Evolutionary conservation across 2,113 vertebrate species (phyloP).

Genomic region (Chrysochloris asiatica): DNA sequence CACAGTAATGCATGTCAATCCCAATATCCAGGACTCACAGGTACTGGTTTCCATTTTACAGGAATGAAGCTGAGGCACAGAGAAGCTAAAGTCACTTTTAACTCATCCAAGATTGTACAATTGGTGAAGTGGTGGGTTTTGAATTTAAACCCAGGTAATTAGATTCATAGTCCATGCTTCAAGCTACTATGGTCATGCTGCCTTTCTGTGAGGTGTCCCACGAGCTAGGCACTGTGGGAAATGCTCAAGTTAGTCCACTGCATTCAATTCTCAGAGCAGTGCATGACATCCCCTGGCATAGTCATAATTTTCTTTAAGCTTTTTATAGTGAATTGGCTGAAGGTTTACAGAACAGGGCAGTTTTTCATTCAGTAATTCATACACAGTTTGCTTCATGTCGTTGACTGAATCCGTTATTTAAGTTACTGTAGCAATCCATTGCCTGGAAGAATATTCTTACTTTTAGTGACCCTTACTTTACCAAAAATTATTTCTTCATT

Average conservation of each 20-base stretch:
- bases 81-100: neutral
- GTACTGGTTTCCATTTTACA: too few species aligned
- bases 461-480: too few species aligned
- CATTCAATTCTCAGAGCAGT: neutral
- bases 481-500: too few species aligned
- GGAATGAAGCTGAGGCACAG: neutral
- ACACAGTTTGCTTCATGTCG: too few species aligned
- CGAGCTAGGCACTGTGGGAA: neutral
- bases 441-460: neutral
- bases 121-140: neutral
- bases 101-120: neutral
- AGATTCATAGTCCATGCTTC: too few species aligned
- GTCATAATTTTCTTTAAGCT: too few species aligned
- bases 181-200: rapidly evolving
- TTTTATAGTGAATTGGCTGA: too few species aligned
- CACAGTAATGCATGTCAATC: too few species aligned
- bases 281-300: too few species aligned
- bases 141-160: neutral
- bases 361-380: too few species aligned
- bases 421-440: neutral
- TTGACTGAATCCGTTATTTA: neutral
- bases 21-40: neutral
- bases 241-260: neutral
- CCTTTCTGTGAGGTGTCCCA: neutral
- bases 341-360: too few species aligned